Percentiles rank a stretch among this genome's conserved stretches.
phyloP scores from a whole-genome alignment of 2,113 vertebrate species.

The Phyllopteryx taeniolatus region DNA sequence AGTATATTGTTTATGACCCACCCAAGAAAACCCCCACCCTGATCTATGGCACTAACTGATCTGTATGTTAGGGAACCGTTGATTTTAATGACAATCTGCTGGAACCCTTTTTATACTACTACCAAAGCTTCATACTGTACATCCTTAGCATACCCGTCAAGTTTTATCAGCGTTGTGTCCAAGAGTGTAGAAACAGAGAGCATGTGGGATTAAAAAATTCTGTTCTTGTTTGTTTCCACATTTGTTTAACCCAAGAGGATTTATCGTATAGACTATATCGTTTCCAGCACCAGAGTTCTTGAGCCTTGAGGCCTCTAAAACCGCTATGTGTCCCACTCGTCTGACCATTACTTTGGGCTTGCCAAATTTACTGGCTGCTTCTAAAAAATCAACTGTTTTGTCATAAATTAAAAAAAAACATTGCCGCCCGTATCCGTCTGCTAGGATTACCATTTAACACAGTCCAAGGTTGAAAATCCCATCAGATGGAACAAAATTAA shows the following conservation, averaged over 20 bases:
- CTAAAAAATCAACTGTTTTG: constrained; percentile 49
- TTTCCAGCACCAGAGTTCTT: constrained; percentile 32
- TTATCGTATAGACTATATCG: not conserved
- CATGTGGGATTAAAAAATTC: not conserved
- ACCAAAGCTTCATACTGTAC: not conserved
- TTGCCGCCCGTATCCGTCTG: constrained; percentile 35
- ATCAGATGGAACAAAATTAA: constrained; percentile 67
- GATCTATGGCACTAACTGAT: too few relatives aligned
- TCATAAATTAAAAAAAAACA: constrained; percentile 33
- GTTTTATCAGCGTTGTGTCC: not conserved
- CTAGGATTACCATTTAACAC: constrained; percentile 60
- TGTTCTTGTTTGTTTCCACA: not conserved
- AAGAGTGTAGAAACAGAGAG: not conserved
- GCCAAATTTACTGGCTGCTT: constrained; percentile 52
- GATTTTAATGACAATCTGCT: too few relatives aligned
- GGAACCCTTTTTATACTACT: not conserved
- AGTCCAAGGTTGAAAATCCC: constrained; percentile 65
- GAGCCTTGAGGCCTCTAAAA: constrained; percentile 46
- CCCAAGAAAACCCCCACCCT: too few relatives aligned
- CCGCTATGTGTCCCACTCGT: constrained; percentile 35
- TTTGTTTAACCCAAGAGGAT: not conserved
- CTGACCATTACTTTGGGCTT: constrained; percentile 32
- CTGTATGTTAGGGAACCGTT: too few relatives aligned
- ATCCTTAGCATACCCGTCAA: not conserved
- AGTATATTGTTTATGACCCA: too few relatives aligned